Percentiles rank a stretch among this genome's conserved stretches.
Conservation (phyloP, 2,797 vertebrate species). For the Phrynocephalus vlangalii region DNA sequence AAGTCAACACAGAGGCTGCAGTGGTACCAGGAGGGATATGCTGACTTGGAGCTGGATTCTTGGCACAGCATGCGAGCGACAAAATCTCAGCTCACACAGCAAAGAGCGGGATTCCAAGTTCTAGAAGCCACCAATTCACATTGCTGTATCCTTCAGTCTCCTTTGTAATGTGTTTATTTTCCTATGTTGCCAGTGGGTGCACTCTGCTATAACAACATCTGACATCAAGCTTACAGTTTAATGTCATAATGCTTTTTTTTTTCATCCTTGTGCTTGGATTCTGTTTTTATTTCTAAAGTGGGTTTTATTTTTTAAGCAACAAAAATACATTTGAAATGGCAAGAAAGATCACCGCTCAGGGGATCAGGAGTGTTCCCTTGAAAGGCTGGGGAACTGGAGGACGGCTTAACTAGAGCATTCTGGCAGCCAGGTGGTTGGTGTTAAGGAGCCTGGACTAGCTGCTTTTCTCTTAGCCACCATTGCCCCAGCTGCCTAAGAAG, state of each 20-base stretch:
- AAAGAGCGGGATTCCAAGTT: neutral
- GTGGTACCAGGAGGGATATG: neutral
- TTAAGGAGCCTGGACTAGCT: neutral
- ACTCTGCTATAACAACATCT: neutral
- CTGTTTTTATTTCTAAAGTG: neutral
- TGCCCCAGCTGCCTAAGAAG: neutral
- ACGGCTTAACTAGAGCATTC: neutral
- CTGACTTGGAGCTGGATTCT: neutral
- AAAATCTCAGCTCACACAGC: neutral
- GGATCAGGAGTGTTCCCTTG: neutral
- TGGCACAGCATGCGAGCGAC: neutral
- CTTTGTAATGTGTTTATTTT: neutral
- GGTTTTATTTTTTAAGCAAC: neutral
- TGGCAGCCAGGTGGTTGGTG: neutral
- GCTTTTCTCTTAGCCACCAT: neutral
- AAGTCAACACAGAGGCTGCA: neutral
- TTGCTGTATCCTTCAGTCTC: neutral
- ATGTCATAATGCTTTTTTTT: neutral
- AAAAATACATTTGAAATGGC: neutral
- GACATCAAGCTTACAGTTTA: neutral
- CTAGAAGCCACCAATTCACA: neutral
- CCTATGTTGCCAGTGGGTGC: too few relatives aligned
- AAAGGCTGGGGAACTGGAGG: neutral
- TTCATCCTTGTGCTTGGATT: neutral
- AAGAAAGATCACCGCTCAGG: neutral